Conservation (phyloP, 2,113 vertebrate species). For the Vimba vimba region DNA sequence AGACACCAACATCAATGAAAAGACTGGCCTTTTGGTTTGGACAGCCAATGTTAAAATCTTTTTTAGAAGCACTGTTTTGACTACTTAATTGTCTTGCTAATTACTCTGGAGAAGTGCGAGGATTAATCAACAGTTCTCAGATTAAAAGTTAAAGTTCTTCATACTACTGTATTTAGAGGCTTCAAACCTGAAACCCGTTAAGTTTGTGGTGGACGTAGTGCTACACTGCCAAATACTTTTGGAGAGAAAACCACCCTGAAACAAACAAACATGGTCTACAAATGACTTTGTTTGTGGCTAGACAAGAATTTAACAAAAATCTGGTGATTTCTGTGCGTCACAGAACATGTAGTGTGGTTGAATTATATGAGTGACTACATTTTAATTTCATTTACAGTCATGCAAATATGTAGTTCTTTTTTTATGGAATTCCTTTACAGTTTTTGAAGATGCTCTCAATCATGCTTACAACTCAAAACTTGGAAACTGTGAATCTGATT, state of each 20-base stretch:
- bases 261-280: conserved; percentile 12
- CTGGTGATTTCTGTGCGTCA: neutral
- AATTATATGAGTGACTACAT: neutral
- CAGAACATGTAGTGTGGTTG: neutral
- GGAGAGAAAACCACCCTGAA: conserved; percentile 24
- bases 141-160: neutral
- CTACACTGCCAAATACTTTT: neutral
- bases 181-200: conserved; percentile 14
- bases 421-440: neutral
- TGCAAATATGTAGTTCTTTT: neutral
- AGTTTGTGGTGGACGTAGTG: neutral
- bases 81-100: neutral
- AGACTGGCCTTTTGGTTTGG: neutral
- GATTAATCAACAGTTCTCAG: neutral
- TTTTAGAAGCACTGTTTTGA: neutral
- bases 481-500: neutral
- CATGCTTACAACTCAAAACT: neutral
- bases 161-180: neutral
- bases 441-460: neutral
- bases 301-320: conserved; percentile 7
- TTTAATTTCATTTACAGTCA: neutral
- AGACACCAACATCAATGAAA: neutral
- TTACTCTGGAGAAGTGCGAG: neutral
- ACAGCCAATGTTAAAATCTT: neutral
- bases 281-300: conserved; percentile 20